phyloP scores from a whole-genome alignment of 2,113 vertebrate genomes.

The Ptychochromis oligacanthus region DNA sequence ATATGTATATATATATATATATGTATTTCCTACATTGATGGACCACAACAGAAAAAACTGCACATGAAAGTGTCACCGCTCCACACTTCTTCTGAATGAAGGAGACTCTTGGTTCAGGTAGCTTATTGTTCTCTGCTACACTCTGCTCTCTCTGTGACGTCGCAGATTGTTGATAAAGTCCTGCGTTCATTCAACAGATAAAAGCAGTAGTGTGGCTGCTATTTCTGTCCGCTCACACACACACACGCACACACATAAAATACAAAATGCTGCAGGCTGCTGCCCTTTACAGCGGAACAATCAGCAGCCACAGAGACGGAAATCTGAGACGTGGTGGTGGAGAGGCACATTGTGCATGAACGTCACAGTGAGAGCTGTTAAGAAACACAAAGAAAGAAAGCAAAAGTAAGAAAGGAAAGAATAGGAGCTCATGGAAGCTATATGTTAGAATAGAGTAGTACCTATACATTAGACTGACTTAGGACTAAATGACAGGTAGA shows the following conservation, averaged over 20 bases:
- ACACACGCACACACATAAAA: background rate
- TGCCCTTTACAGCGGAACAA: slow-evolving; percentile 24
- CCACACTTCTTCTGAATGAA: background rate
- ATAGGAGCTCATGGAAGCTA: background rate
- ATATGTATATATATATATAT: too few species aligned
- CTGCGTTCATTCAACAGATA: slow-evolving; percentile 3
- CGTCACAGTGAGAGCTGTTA: background rate
- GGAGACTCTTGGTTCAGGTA: background rate
- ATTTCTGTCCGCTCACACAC: background rate
- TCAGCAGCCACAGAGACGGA: background rate
- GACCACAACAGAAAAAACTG: background rate
- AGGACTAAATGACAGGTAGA: background rate
- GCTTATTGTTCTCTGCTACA: slow-evolving; percentile 12
- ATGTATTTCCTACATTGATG: background rate
- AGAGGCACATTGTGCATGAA: background rate
- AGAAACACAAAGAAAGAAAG: background rate
- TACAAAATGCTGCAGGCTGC: background rate
- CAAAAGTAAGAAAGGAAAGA: background rate
- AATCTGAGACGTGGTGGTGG: background rate
- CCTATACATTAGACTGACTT: background rate
- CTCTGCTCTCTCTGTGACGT: background rate
- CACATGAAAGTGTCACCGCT: background rate
- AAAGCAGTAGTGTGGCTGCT: background rate
- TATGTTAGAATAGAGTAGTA: background rate
- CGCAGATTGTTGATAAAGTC: slow-evolving; percentile 25